Evolutionary conservation across 2,888 invertebrate species (phyloP), one percentile per base, ranked within the genome.

Genomic region (Drosophila lutescens): DNA sequence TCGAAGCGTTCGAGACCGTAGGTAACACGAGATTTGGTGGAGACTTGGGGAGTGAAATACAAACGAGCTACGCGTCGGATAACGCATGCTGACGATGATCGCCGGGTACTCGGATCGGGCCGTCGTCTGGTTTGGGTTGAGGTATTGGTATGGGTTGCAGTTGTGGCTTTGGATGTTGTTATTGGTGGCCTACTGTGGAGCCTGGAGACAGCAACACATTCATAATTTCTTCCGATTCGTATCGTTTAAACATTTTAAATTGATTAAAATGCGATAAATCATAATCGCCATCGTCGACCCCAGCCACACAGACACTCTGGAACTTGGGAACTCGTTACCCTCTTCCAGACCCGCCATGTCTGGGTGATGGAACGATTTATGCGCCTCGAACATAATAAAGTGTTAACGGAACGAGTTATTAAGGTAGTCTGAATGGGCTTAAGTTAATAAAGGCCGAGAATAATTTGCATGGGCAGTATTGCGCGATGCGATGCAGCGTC

Each of bases 251-350:
- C 89, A 87, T 91, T 88, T 90, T 87, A 90, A 91, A 90, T 90
- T 90, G 89, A 91, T 91, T 90, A 89, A 90, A 90, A 88, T 80
- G 84, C 90, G 89, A 91, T 91, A 90, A 91, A 91, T 91, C 91
- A 91, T 91, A 90, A 90, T 90, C 78, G 89, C 78, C 78, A 72
- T 68, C 59, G 79, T 73, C 74, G 72, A 76, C 62, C 23, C 32
- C 53, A 47, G 66, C 15, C 50, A 44, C 49, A 23, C 12, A 47
- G 51, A 44, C 36, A 41, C 49, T 47, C 13, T 47, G 56, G 26
- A 50, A 63, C 63, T 57, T 26, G 66, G 41, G 50, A 38, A 43
- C 34, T 41, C 62, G 43, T 12, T 5, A 20, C 41, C 34, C 34
- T 36, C 49, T 41, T 13, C 20, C 59, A 40, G 53, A 69, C 49